Percentiles rank a stretch among this genome's conserved stretches.
phyloP scores from a whole-genome alignment of 2,888 invertebrate species.

The Nycteola revayana region DNA sequence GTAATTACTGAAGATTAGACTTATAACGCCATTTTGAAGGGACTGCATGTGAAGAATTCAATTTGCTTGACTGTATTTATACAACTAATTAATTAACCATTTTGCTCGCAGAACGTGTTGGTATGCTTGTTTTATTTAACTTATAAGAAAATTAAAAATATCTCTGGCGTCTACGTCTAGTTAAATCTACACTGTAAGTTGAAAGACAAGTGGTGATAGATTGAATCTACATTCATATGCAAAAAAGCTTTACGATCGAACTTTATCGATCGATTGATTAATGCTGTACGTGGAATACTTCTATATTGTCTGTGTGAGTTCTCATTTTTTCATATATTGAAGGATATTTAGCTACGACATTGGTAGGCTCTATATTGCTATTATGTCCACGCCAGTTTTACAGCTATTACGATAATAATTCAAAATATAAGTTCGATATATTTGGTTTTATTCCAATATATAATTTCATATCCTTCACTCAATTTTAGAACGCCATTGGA shows the following conservation, averaged over 20 bases:
- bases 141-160: constrained; percentile 39
- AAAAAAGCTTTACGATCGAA: constrained; percentile 19
- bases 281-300: constrained; percentile 25
- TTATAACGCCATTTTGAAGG: too few species aligned
- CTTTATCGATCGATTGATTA: constrained; percentile 23
- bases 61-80: constrained; percentile 21
- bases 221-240: constrained; percentile 25
- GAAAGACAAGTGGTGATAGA: constrained; percentile 32
- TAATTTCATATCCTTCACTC: too few species aligned
- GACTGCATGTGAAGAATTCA: too few species aligned
- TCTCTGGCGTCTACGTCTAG: constrained; percentile 28
- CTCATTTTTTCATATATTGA: too few species aligned
- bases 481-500: too few species aligned
- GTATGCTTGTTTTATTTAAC: constrained; percentile 11
- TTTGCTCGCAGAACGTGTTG: constrained; percentile 21
- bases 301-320: constrained; percentile 4
- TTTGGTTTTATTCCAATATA: too few species aligned
- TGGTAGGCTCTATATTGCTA: too few species aligned
- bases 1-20: too few species aligned
- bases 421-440: too few species aligned
- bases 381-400: too few species aligned
- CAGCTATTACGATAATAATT: too few species aligned
- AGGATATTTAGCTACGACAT: too few species aligned
- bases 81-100: constrained; percentile 35
- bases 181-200: constrained; percentile 16